phyloP scores from a whole-genome alignment of 1,140 invertebrate species.

The Bacillus rossius region DNA sequence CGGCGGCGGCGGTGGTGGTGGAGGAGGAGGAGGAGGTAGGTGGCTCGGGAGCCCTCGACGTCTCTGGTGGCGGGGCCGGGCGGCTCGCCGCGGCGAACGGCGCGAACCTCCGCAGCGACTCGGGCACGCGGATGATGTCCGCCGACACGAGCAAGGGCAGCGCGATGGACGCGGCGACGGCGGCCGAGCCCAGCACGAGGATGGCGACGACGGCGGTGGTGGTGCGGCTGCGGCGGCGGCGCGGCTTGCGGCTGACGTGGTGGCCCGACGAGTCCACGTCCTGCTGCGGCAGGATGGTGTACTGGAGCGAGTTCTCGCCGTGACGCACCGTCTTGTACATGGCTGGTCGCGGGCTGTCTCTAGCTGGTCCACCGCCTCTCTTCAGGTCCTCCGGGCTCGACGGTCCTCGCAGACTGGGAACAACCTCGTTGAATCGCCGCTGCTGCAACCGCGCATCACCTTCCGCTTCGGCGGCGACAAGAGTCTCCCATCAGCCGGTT shows the following conservation, averaged over 20 bases:
- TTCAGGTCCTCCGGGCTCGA: background rate
- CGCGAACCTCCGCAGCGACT: background rate
- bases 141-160: conserved; percentile 1
- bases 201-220: background rate
- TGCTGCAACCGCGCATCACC: too few species aligned
- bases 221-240: background rate
- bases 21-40: background rate
- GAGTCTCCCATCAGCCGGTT: too few species aligned
- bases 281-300: conserved; percentile 64
- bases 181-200: conserved; percentile 4
- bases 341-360: background rate
- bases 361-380: background rate
- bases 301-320: conserved; percentile 64
- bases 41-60: background rate
- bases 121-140: background rate
- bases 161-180: conserved; percentile 1
- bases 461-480: too few species aligned
- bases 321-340: conserved; percentile 71
- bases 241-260: background rate
- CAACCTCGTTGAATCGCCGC: too few species aligned
- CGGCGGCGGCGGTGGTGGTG: conserved; percentile 27
- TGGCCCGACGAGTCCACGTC: conserved; percentile 54
- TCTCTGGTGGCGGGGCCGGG: background rate
- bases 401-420: too few species aligned
- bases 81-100: background rate